Evolutionary conservation across 37 sponge, comb jelly and placozoan species (phyloP).

Genomic region (Theonella swinhoei): DNA sequence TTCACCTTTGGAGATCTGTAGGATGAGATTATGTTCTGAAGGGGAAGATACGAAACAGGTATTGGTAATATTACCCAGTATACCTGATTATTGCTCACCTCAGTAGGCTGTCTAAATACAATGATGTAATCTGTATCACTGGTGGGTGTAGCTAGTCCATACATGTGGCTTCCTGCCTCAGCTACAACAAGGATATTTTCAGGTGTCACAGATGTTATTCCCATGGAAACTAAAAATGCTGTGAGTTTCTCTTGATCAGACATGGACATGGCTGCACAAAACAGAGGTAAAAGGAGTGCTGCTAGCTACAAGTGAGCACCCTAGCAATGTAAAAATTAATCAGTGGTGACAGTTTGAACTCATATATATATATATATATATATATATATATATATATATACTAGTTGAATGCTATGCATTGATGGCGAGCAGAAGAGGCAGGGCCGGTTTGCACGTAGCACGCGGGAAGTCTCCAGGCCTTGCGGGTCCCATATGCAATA

Average conservation of each 20-base stretch:
- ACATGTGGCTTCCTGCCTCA: slow-evolving; percentile 65
- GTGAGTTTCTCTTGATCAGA: slow-evolving; percentile 13
- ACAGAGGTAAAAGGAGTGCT: too few relatives aligned
- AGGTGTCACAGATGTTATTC: slow-evolving; percentile 8
- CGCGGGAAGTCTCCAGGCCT: too few relatives aligned
- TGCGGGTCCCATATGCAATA: too few relatives aligned
- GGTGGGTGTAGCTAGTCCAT: slow-evolving; percentile 66
- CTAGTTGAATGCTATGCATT: too few relatives aligned
- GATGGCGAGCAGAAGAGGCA: too few relatives aligned
- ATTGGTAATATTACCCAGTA: background rate
- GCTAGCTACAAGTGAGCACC: too few relatives aligned
- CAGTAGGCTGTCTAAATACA: slow-evolving; percentile 53
- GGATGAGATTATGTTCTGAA: background rate
- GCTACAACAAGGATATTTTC: slow-evolving; percentile 45
- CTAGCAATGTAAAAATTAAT: background rate
- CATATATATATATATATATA: too few relatives aligned
- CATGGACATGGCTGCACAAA: slow-evolving; percentile 5
- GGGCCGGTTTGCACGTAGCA: too few relatives aligned
- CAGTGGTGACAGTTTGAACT: too few relatives aligned
- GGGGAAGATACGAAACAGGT: background rate
- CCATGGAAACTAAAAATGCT: slow-evolving; percentile 6
- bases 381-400: too few relatives aligned
- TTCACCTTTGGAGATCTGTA: background rate
- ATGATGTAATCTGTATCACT: slow-evolving; percentile 79
- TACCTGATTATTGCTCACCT: background rate